Evolutionary conservation across 2,888 invertebrate species (phyloP), one percentile per base, ranked within the genome.

Genomic region (Periphyllus acericola): DNA sequence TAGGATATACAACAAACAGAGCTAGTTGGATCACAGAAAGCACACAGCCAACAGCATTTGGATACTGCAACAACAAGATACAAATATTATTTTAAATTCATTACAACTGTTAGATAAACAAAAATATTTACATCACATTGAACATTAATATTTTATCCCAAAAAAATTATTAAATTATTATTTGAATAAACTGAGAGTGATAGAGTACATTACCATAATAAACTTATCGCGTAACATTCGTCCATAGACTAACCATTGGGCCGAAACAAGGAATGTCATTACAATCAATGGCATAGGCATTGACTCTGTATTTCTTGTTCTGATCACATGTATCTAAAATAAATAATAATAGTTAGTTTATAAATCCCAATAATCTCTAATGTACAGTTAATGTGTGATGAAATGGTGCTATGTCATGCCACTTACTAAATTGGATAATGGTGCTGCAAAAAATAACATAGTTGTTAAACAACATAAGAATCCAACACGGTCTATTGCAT

Each of bases 211-310:
- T 92, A 96, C 96, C 93, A 95, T 94, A 90, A 98, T 94, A 92
- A 95, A 97, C 76, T 93, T 91, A 92, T 98, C 97, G 83, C 94
- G 92, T 90, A 96, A 93, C 79, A 97, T 92, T 83, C 94, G 91
- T 55, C 98, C 98, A 92, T 98, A 98, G 3, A 95, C 91, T 90
- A 95, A 94, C 98, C 98, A 98, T 90, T 96, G 94, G 40, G 94
- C 92, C 17, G 96, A 95, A 11, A 97, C 96, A 83, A 96, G 92
- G 91, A 97, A 95, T 68, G 96, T 96, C 91, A 96, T 94, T 74
- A 96, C 92, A 91, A 98, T 97, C 91, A 98, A 93, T 8, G 96
- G 96, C 91, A 97, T 96, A 52, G 98, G 98, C 90, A 98, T 93
- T 91, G 95, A 96, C 90, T 97, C 97, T 0, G 97, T 95, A 91